Conservation (phyloP, 92 coral and sea anemone genomes). For the Epizoanthus illoricatus region DNA sequence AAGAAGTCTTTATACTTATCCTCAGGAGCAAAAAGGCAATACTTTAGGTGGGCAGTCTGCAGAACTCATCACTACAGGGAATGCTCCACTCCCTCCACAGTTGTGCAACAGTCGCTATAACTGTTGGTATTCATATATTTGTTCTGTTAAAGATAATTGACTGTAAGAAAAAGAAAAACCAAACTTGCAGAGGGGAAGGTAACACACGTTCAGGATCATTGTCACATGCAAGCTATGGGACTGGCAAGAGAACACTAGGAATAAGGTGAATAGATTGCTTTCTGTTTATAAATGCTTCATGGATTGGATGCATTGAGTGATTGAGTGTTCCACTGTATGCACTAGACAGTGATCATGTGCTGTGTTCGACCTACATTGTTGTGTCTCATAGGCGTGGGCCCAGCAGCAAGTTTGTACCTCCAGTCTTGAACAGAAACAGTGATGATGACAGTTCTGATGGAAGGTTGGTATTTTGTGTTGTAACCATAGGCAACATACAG, state of each 20-base stretch:
- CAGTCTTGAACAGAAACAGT: constrained; percentile 50
- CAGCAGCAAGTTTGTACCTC: constrained; percentile 87
- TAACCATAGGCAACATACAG: background rate
- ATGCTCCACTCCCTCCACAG: no score
- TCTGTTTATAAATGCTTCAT: background rate
- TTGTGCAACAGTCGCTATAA: background rate
- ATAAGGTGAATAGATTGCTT: constrained; percentile 57
- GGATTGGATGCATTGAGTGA: background rate
- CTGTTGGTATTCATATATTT: background rate
- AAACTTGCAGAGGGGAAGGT: constrained; percentile 45
- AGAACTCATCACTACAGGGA: no score
- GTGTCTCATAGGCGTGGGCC: constrained; percentile 83
- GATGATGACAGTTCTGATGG: constrained; percentile 51
- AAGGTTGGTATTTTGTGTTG: background rate
- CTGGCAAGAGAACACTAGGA: constrained; percentile 70
- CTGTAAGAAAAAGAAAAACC: constrained; percentile 75
- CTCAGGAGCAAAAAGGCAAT: no score
- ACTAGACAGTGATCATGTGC: background rate
- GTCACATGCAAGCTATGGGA: constrained; percentile 36
- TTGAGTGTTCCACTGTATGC: background rate
- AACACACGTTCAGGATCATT: constrained; percentile 43
- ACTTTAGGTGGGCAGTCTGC: no score
- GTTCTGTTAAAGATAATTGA: constrained; percentile 60
- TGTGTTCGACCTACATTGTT: background rate
- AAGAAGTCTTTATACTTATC: no score